Evolutionary conservation across 1,140 invertebrate genomes (phyloP), one percentile per base, ranked within the genome.

Genomic region (Philotrypesis tridentata): DNA sequence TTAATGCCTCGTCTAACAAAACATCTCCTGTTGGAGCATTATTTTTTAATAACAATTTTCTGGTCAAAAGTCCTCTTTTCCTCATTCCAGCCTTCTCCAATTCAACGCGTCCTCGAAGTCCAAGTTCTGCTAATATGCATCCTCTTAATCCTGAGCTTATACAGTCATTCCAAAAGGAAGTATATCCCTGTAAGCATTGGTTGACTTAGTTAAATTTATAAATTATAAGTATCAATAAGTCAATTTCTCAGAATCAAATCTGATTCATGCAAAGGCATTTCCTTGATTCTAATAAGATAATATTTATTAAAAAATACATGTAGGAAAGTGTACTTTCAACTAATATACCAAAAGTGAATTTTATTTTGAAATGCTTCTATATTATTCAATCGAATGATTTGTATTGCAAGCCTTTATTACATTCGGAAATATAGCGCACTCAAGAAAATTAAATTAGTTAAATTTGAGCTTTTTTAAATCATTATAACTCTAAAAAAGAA

Each of bases 151-250:
- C 99, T 86, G 98, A 98, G 85, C 98, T 99, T 94, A 99, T 99
- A 92, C 98, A 99, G 92, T 99, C 99, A 93, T 99, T 99, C 99
- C 99, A 99, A 93, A 99, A 99, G 61, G 99, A 99, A 88, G 99
- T 99, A 92, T 99, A 99, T 83, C 99, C 99, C 98, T 99, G 89
- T 81, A 93, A 85, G 71, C 29, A 27, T 23, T 63, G 60, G 61
- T 71, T 65, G 25, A 17, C 21, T 55, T 12, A 81, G 72, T 84
- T 72, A 78, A 14, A 70, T 40, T 74, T 5, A 17, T 80, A 65
- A 71, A 8, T 12, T 21, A 63, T 11, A 25, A 72, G 43, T 21
- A 61, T 9, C 33, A n/a, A 68, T 73, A 33, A 79, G 25, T 82
- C 60, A 70, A 76, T 43, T 21, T 67, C 48, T 72, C 40, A 48